Evolutionary conservation across 2,113 vertebrate species (phyloP).

Genomic region (Macroglossus sobrinus): DNA sequence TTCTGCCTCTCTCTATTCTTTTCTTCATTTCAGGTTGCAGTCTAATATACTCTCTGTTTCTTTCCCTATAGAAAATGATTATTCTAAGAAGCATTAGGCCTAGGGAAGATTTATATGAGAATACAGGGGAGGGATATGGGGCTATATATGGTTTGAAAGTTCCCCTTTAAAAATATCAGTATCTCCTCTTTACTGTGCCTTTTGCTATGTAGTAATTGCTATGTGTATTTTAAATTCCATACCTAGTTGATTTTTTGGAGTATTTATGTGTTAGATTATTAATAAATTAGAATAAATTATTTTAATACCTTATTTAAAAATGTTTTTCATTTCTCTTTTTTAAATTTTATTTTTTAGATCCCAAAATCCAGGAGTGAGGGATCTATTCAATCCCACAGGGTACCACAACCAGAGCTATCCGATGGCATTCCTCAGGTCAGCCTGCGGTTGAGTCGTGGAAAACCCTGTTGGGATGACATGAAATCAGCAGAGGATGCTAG

Average conservation of each 20-base stretch:
- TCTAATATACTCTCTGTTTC: neutral
- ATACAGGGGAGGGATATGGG: neutral
- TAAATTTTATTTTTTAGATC: slow-evolving; percentile 39
- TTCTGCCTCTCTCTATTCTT: neutral
- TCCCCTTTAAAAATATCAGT: neutral
- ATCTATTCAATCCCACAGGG: neutral
- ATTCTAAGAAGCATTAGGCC: neutral
- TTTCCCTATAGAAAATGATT: neutral
- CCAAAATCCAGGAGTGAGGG: slow-evolving; percentile 45
- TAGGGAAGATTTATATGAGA: neutral
- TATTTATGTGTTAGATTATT: neutral
- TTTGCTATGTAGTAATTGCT: neutral
- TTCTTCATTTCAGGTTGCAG: neutral
- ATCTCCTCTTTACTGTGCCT: neutral
- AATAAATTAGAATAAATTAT: neutral
- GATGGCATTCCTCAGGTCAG: neutral
- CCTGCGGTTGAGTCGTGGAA: neutral
- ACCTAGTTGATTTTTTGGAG: neutral
- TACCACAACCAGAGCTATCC: neutral
- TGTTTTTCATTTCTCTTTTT: neutral
- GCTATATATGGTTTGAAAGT: neutral
- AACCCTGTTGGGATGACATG: neutral
- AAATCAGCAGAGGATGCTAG: neutral
- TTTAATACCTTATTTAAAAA: neutral
- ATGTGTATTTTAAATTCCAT: neutral